Conservation (phyloP, 2,113 vertebrate genomes). For the Carettochelys insculpta region DNA sequence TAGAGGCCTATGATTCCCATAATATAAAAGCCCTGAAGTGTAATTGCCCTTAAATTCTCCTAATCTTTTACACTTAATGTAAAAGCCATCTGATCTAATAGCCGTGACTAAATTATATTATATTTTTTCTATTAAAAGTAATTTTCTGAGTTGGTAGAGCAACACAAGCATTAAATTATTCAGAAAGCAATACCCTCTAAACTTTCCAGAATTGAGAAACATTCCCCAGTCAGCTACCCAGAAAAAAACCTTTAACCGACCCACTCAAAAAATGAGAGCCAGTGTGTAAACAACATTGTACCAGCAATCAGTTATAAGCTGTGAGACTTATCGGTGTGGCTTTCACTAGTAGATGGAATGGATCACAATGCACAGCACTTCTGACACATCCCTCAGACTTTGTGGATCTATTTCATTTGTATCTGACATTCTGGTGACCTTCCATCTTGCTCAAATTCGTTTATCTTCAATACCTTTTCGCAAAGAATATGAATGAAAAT, state of each 20-base stretch:
- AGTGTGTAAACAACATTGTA: background rate
- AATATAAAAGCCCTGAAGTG: conserved; percentile 61
- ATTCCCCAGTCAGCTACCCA: conserved; percentile 38
- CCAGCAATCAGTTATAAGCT: background rate
- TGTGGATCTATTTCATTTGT: background rate
- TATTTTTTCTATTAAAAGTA: conserved; percentile 74
- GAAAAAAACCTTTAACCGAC: background rate
- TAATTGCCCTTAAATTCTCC: conserved; percentile 77
- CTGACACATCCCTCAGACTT: background rate
- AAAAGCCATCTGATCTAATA: conserved; percentile 79
- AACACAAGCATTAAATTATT: conserved; percentile 66
- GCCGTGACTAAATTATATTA: conserved; percentile 71
- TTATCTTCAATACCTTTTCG: background rate
- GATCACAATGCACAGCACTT: too few relatives aligned
- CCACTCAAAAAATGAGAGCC: background rate
- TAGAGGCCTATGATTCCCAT: conserved; percentile 65
- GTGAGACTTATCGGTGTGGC: background rate
- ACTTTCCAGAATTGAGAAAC: conserved; percentile 38
- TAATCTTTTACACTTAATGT: conserved; percentile 75
- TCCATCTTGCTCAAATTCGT: background rate
- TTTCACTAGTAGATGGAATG: background rate
- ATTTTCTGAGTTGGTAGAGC: conserved; percentile 79
- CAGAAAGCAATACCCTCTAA: conserved; percentile 63
- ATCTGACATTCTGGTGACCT: conserved; percentile 34
- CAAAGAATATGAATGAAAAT: background rate